Conservation (phyloP, 2,113 vertebrate species). For the Lampris megalopsis region DNA sequence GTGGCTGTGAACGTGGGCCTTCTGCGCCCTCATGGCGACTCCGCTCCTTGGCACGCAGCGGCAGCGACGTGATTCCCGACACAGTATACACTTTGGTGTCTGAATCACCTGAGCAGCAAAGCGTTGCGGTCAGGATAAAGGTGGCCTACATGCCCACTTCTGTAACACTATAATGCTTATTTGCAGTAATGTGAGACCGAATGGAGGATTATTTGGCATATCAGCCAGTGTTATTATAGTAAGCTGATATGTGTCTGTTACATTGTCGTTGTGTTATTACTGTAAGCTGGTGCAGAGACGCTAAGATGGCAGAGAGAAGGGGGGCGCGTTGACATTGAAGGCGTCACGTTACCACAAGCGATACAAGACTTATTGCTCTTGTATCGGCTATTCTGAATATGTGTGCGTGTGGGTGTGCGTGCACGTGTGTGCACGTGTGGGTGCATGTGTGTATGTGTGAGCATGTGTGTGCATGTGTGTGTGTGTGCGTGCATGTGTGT, state of each 20-base stretch:
- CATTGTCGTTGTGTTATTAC: constrained; percentile 51
- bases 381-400: not conserved
- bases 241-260: constrained; percentile 71
- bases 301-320: constrained; percentile 69
- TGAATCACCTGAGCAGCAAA: constrained; percentile 51
- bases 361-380: not conserved
- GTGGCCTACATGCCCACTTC: constrained; percentile 30
- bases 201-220: constrained; percentile 50
- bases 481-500: not conserved
- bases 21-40: constrained; percentile 26
- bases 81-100: constrained; percentile 29
- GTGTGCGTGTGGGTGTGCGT: not conserved
- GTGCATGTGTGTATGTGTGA: not conserved
- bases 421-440: not conserved
- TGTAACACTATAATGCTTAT: constrained; percentile 49
- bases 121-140: constrained; percentile 10
- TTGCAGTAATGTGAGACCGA: constrained; percentile 50
- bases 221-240: constrained; percentile 64
- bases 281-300: constrained; percentile 65
- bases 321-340: constrained; percentile 30
- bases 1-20: constrained; percentile 20
- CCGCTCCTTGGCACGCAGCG: constrained; percentile 37
- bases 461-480: not conserved
- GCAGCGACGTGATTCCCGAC: constrained; percentile 49
- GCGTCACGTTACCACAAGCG: constrained; percentile 34